phyloP scores from a whole-genome alignment of 2,113 vertebrate genomes.

The Phoxinus phoxinus region DNA sequence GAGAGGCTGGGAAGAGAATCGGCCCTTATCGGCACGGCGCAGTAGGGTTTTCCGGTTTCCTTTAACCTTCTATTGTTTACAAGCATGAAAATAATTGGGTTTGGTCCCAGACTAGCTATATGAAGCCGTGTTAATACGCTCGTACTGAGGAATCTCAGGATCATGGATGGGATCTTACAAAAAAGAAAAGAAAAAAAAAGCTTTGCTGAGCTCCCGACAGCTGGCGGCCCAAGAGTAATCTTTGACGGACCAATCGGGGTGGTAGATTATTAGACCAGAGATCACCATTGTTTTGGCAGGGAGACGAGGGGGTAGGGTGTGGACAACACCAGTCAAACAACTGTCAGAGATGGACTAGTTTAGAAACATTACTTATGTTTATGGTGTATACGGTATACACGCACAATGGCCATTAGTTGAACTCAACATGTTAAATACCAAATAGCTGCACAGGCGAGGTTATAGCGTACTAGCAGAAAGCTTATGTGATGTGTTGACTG shows the following conservation, averaged over 20 bases:
- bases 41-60: constrained; percentile 59
- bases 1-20: constrained; percentile 52
- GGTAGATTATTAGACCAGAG: constrained; percentile 64
- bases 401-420: neutral
- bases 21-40: constrained; percentile 55
- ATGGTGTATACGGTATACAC: neutral
- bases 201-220: constrained; percentile 60
- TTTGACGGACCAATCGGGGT: constrained; percentile 55
- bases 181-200: constrained; percentile 40
- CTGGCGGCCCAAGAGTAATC: constrained; percentile 64
- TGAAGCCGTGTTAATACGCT: constrained; percentile 57
- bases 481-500: constrained; percentile 40
- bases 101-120: constrained; percentile 41
- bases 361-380: neutral
- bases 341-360: constrained; percentile 15
- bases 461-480: constrained; percentile 8
- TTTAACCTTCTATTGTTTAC: constrained; percentile 60
- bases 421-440: neutral
- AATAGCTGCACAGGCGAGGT: neutral
- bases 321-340: constrained; percentile 22
- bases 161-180: constrained; percentile 40
- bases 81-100: constrained; percentile 56
- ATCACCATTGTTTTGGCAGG: constrained; percentile 56
- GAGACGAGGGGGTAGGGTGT: constrained; percentile 27
- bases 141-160: constrained; percentile 53